phyloP scores from a whole-genome alignment of 2,888 invertebrate genomes.

The Entomobrya proxima region DNA sequence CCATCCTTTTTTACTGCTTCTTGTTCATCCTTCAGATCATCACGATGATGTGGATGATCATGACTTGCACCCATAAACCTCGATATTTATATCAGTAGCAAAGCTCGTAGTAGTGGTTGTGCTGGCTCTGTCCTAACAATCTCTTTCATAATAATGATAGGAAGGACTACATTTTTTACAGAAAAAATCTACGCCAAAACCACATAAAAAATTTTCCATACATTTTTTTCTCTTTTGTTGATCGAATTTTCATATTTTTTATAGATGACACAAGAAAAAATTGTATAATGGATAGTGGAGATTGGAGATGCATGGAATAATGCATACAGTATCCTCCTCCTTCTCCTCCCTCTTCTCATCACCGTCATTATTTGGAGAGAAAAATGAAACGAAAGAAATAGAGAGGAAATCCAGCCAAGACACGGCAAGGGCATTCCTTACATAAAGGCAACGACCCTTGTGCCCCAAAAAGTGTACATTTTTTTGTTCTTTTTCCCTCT shows the following conservation, averaged over 20 bases:
- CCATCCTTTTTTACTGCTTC: neutral
- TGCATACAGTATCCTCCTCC: neutral
- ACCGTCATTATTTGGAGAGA: neutral
- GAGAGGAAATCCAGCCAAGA: constrained; percentile 39
- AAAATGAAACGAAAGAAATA: neutral
- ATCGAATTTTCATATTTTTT: too few relatives aligned
- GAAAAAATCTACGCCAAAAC: too few relatives aligned
- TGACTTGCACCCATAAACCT: constrained; percentile 39
- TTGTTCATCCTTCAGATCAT: neutral
- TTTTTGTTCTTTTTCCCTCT: neutral
- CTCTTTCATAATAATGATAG: too few relatives aligned
- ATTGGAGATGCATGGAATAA: neutral
- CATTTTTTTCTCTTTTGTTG: neutral
- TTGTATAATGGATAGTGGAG: neutral
- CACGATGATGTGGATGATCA: constrained; percentile 4
- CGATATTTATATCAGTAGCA: constrained; percentile 4
- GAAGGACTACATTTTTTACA: too few relatives aligned
- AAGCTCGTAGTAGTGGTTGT: neutral
- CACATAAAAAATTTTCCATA: neutral
- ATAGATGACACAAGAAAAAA: too few relatives aligned
- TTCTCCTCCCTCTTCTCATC: constrained; percentile 6
- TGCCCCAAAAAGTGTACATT: neutral
- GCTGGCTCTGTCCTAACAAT: neutral
- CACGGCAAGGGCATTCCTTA: constrained; percentile 45
- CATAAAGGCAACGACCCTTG: constrained; percentile 63